Evolutionary conservation across 2,888 invertebrate species (phyloP).

Genomic region (Orgyia antiqua): DNA sequence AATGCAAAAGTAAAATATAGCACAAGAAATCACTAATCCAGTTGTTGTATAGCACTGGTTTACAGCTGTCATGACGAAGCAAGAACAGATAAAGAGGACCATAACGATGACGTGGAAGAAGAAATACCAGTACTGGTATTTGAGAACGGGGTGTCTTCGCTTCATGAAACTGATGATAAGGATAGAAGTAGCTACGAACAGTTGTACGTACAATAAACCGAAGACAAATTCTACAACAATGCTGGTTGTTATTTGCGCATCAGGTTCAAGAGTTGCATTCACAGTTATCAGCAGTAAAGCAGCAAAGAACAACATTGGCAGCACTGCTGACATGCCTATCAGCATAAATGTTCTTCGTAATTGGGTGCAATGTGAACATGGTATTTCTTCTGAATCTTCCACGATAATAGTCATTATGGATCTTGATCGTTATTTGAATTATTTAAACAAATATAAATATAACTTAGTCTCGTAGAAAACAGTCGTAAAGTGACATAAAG

Average conservation of each 20-base stretch:
- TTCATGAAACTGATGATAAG: conserved; percentile 42
- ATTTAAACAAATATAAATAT: neutral
- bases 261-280: conserved; percentile 21
- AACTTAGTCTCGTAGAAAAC: too few relatives aligned
- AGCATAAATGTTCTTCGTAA: conserved; percentile 40
- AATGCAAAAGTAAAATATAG: conserved; percentile 36
- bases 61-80: conserved; percentile 35
- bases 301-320: conserved; percentile 49
- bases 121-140: conserved; percentile 48
- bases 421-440: too few relatives aligned
- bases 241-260: conserved; percentile 26
- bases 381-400: conserved; percentile 41
- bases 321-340: conserved; percentile 47
- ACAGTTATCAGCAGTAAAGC: conserved; percentile 37
- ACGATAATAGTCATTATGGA: conserved; percentile 33
- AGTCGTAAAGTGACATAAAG: too few relatives aligned
- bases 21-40: conserved; percentile 23
- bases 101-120: conserved; percentile 42
- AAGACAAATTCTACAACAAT: conserved; percentile 45
- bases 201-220: conserved; percentile 44
- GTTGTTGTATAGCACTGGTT: conserved; percentile 32
- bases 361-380: conserved; percentile 41
- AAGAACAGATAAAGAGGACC: conserved; percentile 34
- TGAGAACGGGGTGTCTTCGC: conserved; percentile 33
- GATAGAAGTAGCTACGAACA: conserved; percentile 47